Conservation (phyloP, 2,113 vertebrate genomes). For the Scophthalmus maximus region DNA sequence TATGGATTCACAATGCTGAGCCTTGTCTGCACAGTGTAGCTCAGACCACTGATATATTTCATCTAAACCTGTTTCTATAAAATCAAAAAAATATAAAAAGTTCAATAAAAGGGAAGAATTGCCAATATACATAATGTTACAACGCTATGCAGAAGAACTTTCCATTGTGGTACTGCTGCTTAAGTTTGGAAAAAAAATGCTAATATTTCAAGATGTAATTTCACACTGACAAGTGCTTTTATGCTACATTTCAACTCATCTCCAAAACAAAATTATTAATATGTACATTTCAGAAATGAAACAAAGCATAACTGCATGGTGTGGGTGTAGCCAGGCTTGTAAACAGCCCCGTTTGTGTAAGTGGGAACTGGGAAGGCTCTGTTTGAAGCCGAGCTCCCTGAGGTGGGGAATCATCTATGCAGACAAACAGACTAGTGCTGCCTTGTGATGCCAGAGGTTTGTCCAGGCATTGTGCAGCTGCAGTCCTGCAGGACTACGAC, state of each 20-base stretch:
- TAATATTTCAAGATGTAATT: not conserved
- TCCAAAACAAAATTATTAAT: not conserved
- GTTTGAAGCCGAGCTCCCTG: conserved; percentile 42
- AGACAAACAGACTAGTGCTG: conserved; percentile 45
- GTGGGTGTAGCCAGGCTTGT: conserved; percentile 15
- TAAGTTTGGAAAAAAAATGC: not conserved
- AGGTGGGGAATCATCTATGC: conserved; percentile 43
- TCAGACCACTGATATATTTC: too few relatives aligned
- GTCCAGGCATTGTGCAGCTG: conserved; percentile 15
- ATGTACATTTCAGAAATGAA: not conserved
- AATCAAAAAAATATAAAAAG: too few relatives aligned
- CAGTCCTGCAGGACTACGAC: not conserved
- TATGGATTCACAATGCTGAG: too few relatives aligned
- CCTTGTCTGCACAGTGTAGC: too few relatives aligned
- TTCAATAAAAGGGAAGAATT: too few relatives aligned
- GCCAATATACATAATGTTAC: not conserved
- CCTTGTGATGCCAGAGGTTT: conserved; percentile 60
- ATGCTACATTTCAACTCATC: too few relatives aligned
- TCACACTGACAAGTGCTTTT: not conserved
- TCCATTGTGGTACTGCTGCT: not conserved
- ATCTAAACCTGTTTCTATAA: not conserved
- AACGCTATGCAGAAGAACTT: not conserved
- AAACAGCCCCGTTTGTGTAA: conserved; percentile 41
- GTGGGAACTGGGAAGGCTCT: conserved; percentile 52
- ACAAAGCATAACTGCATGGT: not conserved